Conservation (phyloP, 2,888 invertebrate species). For the Synanthedon tipuliformis region DNA sequence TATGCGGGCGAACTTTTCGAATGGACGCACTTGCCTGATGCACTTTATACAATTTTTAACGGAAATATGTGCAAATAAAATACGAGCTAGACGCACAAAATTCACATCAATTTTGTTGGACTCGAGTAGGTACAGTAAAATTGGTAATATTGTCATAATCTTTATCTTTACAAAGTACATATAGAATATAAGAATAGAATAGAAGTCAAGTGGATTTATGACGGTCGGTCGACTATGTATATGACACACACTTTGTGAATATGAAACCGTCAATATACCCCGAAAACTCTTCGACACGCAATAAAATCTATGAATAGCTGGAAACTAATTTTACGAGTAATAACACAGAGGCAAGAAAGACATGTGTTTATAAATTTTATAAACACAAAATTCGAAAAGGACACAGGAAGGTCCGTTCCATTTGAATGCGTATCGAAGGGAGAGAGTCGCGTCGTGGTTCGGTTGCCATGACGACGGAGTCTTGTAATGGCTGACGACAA, state of each 20-base stretch:
- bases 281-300: not conserved
- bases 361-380: not conserved
- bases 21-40: not conserved
- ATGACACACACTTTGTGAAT: no score
- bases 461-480: constrained; percentile 3
- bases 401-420: constrained; percentile 30
- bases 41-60: not conserved
- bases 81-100: no score
- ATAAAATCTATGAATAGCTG: not conserved
- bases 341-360: not conserved
- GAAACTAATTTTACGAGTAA: not conserved
- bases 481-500: constrained; percentile 8
- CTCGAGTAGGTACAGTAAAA: not conserved
- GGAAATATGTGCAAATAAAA: no score
- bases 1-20: no score
- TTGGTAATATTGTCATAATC: not conserved
- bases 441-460: constrained; percentile 12
- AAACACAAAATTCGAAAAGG: constrained; percentile 13
- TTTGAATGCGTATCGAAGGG: constrained; percentile 14
- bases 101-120: no score
- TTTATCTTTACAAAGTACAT: not conserved
- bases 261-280: no score
- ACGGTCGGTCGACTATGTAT: no score
- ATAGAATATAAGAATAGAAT: no score
- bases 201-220: no score